phyloP scores from a whole-genome alignment of 64 coral and sea anemone genomes.

The Montipora sp. region DNA sequence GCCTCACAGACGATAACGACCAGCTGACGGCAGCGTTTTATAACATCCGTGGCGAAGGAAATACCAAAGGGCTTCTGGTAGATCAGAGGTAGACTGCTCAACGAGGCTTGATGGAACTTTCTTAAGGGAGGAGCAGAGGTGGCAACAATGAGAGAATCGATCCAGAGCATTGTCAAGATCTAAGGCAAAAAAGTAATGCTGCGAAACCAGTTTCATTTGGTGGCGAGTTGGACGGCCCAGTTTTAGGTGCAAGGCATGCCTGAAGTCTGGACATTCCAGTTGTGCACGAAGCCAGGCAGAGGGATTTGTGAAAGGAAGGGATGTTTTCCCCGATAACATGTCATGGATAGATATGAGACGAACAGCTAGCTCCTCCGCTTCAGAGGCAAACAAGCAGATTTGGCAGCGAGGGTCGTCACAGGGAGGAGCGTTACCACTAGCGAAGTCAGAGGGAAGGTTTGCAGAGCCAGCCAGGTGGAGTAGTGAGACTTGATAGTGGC shows the following conservation, averaged over 20 bases:
- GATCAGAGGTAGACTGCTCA: constrained; percentile 33
- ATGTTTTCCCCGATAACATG: too few species aligned
- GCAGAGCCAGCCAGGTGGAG: too few species aligned
- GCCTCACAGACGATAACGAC: constrained; percentile 12
- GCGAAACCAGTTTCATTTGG: constrained; percentile 18
- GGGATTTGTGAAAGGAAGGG: too few species aligned
- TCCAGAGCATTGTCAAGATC: constrained; percentile 29
- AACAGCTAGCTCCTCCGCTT: too few species aligned
- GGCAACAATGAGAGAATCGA: constrained; percentile 4
- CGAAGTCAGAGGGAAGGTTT: too few species aligned
- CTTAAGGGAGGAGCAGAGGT: constrained; percentile 31
- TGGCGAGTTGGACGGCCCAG: not conserved
- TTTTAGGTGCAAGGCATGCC: constrained; percentile 12
- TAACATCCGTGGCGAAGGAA: constrained; percentile 32
- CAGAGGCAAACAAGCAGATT: too few species aligned
- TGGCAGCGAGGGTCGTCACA: too few species aligned
- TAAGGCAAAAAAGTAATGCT: constrained; percentile 32
- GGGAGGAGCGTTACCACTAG: too few species aligned
- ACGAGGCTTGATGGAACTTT: constrained; percentile 5
- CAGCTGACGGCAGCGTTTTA: constrained; percentile 17
- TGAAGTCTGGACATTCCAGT: not conserved
- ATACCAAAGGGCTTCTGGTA: constrained; percentile 13
- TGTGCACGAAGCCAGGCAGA: not conserved
- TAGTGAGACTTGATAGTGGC: too few species aligned
- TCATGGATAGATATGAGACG: too few species aligned